Percentiles rank a stretch among this genome's conserved stretches.
Evolutionary conservation across 2,797 vertebrate species (phyloP).

Genomic region (Enteromius mattozi): DNA sequence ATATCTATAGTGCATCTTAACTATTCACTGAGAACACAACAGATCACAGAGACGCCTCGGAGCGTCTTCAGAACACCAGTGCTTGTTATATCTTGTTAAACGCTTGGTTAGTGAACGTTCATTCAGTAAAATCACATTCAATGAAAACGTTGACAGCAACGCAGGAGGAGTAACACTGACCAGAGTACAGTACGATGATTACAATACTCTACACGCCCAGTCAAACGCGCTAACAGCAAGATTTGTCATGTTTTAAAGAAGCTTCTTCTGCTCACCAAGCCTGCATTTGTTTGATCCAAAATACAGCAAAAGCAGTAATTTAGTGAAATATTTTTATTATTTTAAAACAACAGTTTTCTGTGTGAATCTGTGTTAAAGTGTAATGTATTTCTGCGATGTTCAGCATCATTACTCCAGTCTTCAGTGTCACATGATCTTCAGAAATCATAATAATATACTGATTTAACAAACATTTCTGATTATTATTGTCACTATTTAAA

Average conservation of each 20-base stretch:
- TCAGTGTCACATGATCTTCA: background rate
- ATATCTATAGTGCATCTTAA: slow-evolving; percentile 27
- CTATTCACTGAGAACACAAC: slow-evolving; percentile 2
- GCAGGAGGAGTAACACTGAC: slow-evolving; percentile 55
- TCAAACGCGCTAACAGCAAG: no score
- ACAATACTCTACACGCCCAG: background rate
- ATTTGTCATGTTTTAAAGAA: no score
- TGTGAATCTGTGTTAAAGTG: background rate
- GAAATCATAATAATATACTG: background rate
- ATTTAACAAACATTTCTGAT: no score
- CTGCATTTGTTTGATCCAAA: background rate
- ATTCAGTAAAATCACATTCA: slow-evolving; percentile 29
- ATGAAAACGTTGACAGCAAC: background rate
- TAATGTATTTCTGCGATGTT: background rate
- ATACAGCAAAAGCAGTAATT: background rate
- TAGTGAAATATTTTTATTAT: background rate
- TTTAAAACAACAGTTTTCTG: background rate
- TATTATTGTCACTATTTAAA: no score
- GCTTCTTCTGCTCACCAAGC: background rate
- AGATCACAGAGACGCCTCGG: background rate
- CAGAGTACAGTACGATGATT: slow-evolving; percentile 55
- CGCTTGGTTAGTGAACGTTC: background rate
- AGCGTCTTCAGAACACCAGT: slow-evolving; percentile 3
- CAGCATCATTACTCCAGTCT: background rate
- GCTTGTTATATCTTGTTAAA: background rate